Evolutionary conservation across 1,140 invertebrate species (phyloP), one percentile per base, ranked within the genome.

Genomic region (Brachystomella parvula): DNA sequence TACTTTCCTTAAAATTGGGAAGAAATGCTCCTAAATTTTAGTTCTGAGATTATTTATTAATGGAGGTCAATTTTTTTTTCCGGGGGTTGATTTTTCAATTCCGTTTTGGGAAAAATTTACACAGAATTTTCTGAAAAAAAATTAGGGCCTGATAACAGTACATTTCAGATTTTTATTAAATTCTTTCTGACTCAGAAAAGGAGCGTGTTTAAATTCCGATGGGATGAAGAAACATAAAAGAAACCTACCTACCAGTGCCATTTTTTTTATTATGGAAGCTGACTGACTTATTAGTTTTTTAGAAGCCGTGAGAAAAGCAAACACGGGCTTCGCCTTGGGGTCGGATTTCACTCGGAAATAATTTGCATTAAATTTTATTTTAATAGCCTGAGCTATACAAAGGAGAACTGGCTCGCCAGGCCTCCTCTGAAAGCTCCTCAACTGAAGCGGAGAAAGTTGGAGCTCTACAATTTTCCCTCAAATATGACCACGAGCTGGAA

Each of bases 401-500:
- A 74, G 84, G 84, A 71, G 86, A 89, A 77, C 71, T 88, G 61
- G 81, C 84, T 3, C 83, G 87, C 59, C 88, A 90, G 75, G 82
- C 85, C 0, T 89, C 87, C 0, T 83, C 84, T 0, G 88, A 90
- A 49, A 88, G 86, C 70, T 81, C 82, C 3, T 83, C 83, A 33
- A 82, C 81, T 2, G 78, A 79, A 17, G 87, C 88, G 78, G 85
- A 87, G 73, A 85, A 85, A 64, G 87, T 86, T 65, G 89, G 89
- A 6, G 88, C 87, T 75, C 78, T 92, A 35, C 85, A 87, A 74
- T 91, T 90, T 75, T 84, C 87, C 47, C 78, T 91, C 0, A 82
- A 83, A 64, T 91, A 90, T 76, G 87, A 89, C 72, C 83, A 84
- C 61, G 87, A 89, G 71, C 83, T 88, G 19, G 87, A 89, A 73